Conservation (phyloP, 2,797 vertebrate genomes). For the Furcifer pardalis region DNA sequence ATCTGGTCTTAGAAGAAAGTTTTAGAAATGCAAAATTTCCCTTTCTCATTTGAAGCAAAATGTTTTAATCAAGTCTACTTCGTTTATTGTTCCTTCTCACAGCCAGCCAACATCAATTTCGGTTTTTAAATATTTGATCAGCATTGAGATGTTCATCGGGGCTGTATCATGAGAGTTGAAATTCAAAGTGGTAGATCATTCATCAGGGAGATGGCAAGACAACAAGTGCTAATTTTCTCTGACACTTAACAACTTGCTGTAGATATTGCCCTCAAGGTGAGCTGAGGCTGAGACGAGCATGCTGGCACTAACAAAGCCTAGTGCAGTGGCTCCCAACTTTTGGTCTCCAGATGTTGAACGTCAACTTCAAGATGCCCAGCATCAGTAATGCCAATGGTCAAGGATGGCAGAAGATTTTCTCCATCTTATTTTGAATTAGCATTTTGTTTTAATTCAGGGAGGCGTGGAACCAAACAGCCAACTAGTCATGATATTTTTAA, state of each 20-base stretch:
- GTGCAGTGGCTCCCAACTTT: not conserved
- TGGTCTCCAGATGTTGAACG: not conserved
- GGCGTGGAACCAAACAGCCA: no score
- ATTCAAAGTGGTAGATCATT: conserved; percentile 24
- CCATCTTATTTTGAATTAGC: no score
- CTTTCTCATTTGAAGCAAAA: conserved; percentile 36
- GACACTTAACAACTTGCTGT: not conserved
- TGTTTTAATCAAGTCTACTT: conserved; percentile 60
- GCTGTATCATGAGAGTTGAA: not conserved
- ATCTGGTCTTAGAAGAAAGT: conserved; percentile 60
- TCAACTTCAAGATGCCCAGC: not conserved
- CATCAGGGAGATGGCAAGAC: not conserved
- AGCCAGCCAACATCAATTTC: conserved; percentile 42
- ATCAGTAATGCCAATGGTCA: no score
- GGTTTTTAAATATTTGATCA: conserved; percentile 57
- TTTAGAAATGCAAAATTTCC: conserved; percentile 51
- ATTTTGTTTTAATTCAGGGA: no score
- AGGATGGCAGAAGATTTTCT: no score
- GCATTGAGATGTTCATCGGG: conserved; percentile 38
- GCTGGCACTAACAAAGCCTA: not conserved
- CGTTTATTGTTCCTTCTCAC: conserved; percentile 39
- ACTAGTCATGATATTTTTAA: no score
- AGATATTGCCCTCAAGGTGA: conserved; percentile 38
- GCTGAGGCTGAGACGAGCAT: not conserved
- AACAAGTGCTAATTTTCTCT: conserved; percentile 6